These are phyloP conservation scores for Lutjanus argentimaculatus DNA, from an alignment of 2,797 vertebrate genomes.

Conservation along the genomic window DNA sequence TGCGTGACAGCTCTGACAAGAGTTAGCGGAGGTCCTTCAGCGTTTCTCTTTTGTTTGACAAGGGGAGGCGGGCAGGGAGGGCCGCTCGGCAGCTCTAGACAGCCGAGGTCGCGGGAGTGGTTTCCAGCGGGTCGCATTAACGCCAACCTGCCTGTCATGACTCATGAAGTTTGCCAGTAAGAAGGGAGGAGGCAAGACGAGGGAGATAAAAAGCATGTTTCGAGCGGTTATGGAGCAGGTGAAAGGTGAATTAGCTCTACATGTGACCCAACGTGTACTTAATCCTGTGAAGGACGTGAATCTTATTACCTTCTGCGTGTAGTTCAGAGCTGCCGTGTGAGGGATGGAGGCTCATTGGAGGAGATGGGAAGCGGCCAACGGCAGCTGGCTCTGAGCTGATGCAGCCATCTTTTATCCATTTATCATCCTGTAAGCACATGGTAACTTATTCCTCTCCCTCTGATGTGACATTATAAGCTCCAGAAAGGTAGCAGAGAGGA, in stretches of 20 bases:
- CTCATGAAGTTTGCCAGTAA: conserved; percentile 55
- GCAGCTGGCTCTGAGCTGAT: conserved; percentile 25
- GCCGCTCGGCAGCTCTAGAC: conserved; percentile 44
- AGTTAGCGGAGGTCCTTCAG: conserved; percentile 73
- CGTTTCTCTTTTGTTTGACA: conserved; percentile 69
- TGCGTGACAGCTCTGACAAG: conserved; percentile 82
- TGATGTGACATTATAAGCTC: conserved; percentile 17
- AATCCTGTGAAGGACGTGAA: conserved; percentile 26
- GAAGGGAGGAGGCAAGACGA: conserved; percentile 16
- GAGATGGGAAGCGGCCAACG: conserved; percentile 6
- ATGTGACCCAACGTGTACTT: conserved; percentile 48
- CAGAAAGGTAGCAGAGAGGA: neutral
- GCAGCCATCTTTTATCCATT: conserved; percentile 33
- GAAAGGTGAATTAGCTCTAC: conserved; percentile 54
- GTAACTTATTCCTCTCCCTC: conserved; percentile 10
- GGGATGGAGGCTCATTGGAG: conserved; percentile 3
- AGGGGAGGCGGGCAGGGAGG: conserved; percentile 58
- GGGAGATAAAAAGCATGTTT: conserved; percentile 17
- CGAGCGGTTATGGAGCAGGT: conserved; percentile 45
- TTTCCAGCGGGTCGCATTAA: conserved; percentile 68
- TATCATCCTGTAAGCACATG: conserved; percentile 17
- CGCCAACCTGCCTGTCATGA: conserved; percentile 72
- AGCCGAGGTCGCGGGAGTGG: conserved; percentile 60
- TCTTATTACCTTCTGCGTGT: neutral
- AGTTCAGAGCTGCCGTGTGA: conserved; percentile 31